Conservation (phyloP, 2,888 invertebrate genomes). For the Diachrysia chrysitis region DNA sequence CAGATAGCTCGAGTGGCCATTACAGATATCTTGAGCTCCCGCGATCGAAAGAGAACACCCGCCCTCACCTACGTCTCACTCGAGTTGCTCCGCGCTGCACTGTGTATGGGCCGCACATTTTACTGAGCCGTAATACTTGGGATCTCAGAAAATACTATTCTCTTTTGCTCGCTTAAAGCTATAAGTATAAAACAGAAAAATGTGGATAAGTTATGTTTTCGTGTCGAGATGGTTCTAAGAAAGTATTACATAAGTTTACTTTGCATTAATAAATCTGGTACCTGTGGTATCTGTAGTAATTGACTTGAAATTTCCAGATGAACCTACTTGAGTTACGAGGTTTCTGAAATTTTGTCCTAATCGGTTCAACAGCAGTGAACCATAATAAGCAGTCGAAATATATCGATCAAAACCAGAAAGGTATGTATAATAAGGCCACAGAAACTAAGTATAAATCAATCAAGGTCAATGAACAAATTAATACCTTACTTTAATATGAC, state of each 20-base stretch:
- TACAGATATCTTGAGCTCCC: conserved; percentile 83
- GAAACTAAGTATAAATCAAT: conserved; percentile 2
- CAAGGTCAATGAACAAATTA: not conserved
- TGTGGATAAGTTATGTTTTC: conserved; percentile 44
- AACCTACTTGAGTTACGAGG: not conserved
- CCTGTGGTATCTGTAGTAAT: not conserved
- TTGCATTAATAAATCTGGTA: conserved; percentile 7
- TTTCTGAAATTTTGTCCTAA: conserved; percentile 3
- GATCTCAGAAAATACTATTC: conserved; percentile 61
- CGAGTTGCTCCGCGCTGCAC: conserved; percentile 67
- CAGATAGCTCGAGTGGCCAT: conserved; percentile 87
- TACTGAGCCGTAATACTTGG: conserved; percentile 67
- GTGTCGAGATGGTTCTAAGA: conserved; percentile 27
- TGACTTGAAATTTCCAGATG: not conserved
- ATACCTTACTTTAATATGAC: not conserved
- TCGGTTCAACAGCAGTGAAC: conserved; percentile 1
- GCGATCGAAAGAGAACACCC: conserved; percentile 77
- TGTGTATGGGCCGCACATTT: conserved; percentile 63
- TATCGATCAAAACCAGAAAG: not conserved
- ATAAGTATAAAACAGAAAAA: conserved; percentile 59
- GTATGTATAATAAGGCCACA: not conserved
- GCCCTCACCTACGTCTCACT: conserved; percentile 76
- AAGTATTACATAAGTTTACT: conserved; percentile 13
- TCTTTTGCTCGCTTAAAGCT: conserved; percentile 57
- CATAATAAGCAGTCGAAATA: not conserved